Evolutionary conservation across 2,888 invertebrate species (phyloP).

Genomic region (Eledone cirrhosa): DNA sequence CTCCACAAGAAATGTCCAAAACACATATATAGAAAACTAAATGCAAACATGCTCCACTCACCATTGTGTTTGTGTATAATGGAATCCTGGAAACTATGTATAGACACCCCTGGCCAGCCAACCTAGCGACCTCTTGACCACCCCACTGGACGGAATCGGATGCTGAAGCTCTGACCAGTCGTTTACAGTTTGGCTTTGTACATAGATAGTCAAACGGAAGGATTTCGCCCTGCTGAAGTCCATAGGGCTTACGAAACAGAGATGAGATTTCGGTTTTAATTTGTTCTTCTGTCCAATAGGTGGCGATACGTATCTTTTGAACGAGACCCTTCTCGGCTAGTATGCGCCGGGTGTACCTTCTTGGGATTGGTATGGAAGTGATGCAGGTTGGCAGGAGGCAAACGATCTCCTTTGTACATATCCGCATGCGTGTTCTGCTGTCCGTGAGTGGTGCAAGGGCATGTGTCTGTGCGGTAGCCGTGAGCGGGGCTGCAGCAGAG

Average conservation of each 20-base stretch:
- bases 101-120: conserved; percentile 26
- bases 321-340: conserved; percentile 26
- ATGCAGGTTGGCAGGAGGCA: conserved; percentile 26
- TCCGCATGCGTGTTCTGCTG: conserved; percentile 20
- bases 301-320: conserved; percentile 26
- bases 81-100: conserved; percentile 29
- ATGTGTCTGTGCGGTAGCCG: conserved; percentile 23
- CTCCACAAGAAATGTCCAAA: no score
- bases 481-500: neutral
- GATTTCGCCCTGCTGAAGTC: conserved; percentile 25
- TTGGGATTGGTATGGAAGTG: conserved; percentile 25
- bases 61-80: conserved; percentile 27
- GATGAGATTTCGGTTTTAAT: conserved; percentile 17
- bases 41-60: neutral
- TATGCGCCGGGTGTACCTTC: conserved; percentile 24
- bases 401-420: conserved; percentile 26
- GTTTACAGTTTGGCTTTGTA: conserved; percentile 27
- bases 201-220: conserved; percentile 26
- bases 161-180: conserved; percentile 28
- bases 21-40: no score
- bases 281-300: conserved; percentile 29
- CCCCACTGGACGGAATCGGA: conserved; percentile 28
- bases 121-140: conserved; percentile 25
- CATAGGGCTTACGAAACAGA: conserved; percentile 24
- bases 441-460: conserved; percentile 14